These are phyloP conservation scores for Colossoma macropomum DNA, from an alignment of 2,113 vertebrate genomes.

Conservation along the genomic window DNA sequence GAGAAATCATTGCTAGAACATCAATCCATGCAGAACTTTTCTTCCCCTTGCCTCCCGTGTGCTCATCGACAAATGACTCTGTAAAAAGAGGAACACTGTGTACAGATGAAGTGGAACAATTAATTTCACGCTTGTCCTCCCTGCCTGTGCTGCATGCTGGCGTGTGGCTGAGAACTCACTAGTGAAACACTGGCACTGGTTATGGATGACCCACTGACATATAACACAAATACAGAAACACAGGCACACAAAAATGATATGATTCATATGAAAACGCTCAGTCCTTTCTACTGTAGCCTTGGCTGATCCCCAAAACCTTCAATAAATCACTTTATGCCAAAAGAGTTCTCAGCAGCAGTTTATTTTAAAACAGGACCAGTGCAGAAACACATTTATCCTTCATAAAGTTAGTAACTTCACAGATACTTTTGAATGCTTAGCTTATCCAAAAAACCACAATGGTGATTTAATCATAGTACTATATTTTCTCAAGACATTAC, in stretches of 20 bases:
- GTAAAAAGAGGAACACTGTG: conserved; percentile 86
- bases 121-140: conserved; percentile 98
- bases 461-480: no score
- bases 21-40: neutral
- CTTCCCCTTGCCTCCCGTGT: conserved; percentile 46
- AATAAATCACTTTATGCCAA: neutral
- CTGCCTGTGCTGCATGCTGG: conserved; percentile 88
- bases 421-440: no score
- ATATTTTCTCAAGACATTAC: no score
- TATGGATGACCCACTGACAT: conserved; percentile 29
- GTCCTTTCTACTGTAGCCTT: neutral
- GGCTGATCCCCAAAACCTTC: neutral
- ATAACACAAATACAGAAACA: neutral
- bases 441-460: no score
- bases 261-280: neutral
- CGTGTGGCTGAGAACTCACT: conserved; percentile 87
- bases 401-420: no score
- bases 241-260: neutral
- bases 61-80: conserved; percentile 87
- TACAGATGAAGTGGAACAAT: conserved; percentile 97
- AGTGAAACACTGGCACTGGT: conserved; percentile 74
- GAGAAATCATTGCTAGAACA: neutral
- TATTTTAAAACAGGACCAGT: neutral
- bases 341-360: neutral
- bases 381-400: no score